Evolutionary conservation across 2,797 vertebrate species (phyloP).

Genomic region (Etheostoma perlongum): DNA sequence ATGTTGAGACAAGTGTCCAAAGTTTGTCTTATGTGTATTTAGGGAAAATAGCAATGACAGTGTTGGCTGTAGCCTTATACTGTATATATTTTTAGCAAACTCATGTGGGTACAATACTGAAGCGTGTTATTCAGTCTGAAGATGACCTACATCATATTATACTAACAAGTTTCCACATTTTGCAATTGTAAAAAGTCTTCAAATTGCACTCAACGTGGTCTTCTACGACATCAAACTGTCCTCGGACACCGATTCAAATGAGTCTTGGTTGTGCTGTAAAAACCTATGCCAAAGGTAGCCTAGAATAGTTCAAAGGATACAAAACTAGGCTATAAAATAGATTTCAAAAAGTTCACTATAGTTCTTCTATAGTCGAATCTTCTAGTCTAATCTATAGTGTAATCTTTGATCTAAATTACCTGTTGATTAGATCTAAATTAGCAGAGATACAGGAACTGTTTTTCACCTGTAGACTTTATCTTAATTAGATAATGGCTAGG

Average conservation of each 20-base stretch:
- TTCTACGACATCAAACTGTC: background rate
- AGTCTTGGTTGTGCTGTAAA: background rate
- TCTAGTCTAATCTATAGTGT: no score
- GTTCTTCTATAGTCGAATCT: background rate
- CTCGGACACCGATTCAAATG: background rate
- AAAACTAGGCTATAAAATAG: background rate
- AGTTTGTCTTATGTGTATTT: no score
- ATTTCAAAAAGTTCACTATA: background rate
- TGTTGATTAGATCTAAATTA: constrained; percentile 14
- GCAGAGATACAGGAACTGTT: background rate
- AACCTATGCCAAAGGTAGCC: background rate
- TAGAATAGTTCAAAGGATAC: background rate
- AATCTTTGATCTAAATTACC: constrained; percentile 7
- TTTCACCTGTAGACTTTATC: constrained; percentile 53
- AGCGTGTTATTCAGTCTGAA: no score
- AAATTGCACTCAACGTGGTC: background rate
- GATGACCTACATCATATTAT: no score
- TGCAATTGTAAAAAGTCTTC: background rate
- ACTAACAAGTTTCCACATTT: background rate
- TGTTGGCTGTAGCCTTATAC: no score
- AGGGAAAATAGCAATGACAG: no score
- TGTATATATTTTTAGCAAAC: no score
- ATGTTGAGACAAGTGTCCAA: no score
- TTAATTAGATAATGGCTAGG: constrained; percentile 62
- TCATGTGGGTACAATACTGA: no score